Evolutionary conservation across 2,797 vertebrate species (phyloP).

Genomic region (Brotula barbata): DNA sequence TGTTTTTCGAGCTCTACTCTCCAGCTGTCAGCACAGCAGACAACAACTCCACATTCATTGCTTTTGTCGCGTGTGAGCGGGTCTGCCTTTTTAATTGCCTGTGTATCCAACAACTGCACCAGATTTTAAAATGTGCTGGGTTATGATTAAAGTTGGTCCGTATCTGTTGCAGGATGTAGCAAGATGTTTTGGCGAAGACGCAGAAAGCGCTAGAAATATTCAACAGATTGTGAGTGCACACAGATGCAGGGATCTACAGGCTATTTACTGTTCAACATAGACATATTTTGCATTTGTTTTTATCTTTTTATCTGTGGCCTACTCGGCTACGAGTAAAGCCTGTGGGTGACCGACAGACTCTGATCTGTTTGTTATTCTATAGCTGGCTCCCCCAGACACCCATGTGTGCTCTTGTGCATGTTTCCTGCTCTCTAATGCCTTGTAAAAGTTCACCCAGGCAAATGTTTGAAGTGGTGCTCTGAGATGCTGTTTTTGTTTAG

Average conservation of each 20-base stretch:
- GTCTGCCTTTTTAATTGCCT: constrained; percentile 28
- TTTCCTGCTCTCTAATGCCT: constrained; percentile 46
- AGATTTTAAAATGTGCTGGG: constrained; percentile 20
- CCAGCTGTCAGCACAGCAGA: constrained; percentile 51
- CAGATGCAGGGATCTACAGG: constrained; percentile 23
- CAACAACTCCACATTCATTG: constrained; percentile 33
- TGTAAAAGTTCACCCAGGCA: constrained; percentile 56
- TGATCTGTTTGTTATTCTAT: constrained; percentile 74
- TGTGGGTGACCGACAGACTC: constrained; percentile 56
- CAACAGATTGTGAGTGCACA: constrained; percentile 42
- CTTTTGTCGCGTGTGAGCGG: constrained; percentile 5
- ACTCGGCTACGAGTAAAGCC: constrained; percentile 64
- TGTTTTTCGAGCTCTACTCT: constrained; percentile 53
- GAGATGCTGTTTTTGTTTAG: constrained; percentile 25
- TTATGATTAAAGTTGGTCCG: constrained; percentile 20
- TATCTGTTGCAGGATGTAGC: constrained; percentile 30
- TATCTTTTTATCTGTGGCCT: constrained; percentile 57
- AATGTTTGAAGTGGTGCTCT: constrained; percentile 55
- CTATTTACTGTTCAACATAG: constrained; percentile 12
- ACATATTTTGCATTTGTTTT: constrained; percentile 36
- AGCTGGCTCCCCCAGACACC: constrained; percentile 49
- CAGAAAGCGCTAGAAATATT: constrained; percentile 10
- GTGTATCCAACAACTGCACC: neutral
- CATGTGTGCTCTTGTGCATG: constrained; percentile 69
- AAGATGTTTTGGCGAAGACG: constrained; percentile 10